Conservation (phyloP, 2,797 vertebrate genomes). For the Phalanger gymnotis region DNA sequence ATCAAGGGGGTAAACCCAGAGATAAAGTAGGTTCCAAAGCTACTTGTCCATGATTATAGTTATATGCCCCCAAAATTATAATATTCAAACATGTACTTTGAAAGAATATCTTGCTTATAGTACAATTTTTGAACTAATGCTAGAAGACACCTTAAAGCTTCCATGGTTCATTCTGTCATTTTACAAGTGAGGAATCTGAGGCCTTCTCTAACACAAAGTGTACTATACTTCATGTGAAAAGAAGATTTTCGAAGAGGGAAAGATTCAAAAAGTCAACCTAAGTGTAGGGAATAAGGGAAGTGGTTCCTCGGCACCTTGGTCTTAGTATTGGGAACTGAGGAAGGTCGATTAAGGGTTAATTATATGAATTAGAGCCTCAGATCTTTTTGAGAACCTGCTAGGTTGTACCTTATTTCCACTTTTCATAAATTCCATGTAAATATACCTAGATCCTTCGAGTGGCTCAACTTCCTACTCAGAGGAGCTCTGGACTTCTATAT, state of each 20-base stretch:
- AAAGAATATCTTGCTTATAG: too few relatives aligned
- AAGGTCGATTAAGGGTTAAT: background rate
- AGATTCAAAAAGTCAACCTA: background rate
- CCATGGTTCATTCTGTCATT: too few relatives aligned
- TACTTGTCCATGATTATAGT: too few relatives aligned
- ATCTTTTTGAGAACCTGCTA: background rate
- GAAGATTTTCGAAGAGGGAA: background rate
- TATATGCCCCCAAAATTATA: too few relatives aligned
- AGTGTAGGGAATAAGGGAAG: background rate
- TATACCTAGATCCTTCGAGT: background rate
- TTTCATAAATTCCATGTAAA: background rate
- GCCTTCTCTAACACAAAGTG: too few relatives aligned
- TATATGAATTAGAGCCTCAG: background rate
- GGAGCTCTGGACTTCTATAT: background rate
- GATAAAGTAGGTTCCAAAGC: too few relatives aligned
- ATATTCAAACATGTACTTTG: too few relatives aligned
- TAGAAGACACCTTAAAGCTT: too few relatives aligned
- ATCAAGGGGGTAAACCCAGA: too few relatives aligned
- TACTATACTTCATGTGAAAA: background rate
- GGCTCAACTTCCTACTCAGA: background rate
- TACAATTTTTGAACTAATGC: too few relatives aligned
- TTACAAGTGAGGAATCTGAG: too few relatives aligned
- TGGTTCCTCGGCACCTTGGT: background rate
- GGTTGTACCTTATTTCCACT: background rate
- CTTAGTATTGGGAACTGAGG: background rate